Base-by-base conservation (phyloP, 1,140 invertebrate species). In the Microplitis demolitor region DNA sequence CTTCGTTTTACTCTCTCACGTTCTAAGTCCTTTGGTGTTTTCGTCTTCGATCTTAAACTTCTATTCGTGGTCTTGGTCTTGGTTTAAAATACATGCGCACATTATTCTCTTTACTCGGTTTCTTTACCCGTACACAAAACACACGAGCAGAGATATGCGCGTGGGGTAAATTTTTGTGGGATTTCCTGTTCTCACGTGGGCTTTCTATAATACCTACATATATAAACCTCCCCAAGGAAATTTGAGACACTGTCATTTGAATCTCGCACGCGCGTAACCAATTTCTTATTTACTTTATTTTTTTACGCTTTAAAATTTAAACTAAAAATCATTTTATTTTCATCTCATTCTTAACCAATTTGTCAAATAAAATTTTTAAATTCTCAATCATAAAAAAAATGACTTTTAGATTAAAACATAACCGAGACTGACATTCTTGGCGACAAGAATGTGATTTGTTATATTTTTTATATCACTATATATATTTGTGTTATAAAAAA, bases 131-230 rank as follows among this genome's bases (percentile, higher is more conserved):
- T 62, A 68, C 37, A n/a, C 31, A 31, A 53, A 14, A 60, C 6
- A 45, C n/a, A 56, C 66, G 16, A 63, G 63, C 54, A 51, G 51
- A 63, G 73, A 74, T 74, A 74, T 74, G 63, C 58, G 34, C 16
- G 60, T 58, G 33, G 33, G 58, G 66, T 37, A 76, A 16, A 73
- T 73, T 76, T 76, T 73, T 75, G 71, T 71, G 68, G 70, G 76
- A 62, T 73, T 74, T 63, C 66, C 31, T 67, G 39, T 54, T 53
- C 16, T 39, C 16, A 50, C 31, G 39, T 54, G 4, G 31, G 39
- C 31, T 71, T 58, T 24, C 24, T 54, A 11, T 45, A 45, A 45
- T 56, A 34, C 50, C 4, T n/a, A 3, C 50, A 11, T 45, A 11
- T 45, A 45, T 45, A 45, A 45, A 45, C 6, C 39, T 11, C n/a